Conservation (phyloP, 2,797 vertebrate genomes). For the Peromyscus melanophrys region DNA sequence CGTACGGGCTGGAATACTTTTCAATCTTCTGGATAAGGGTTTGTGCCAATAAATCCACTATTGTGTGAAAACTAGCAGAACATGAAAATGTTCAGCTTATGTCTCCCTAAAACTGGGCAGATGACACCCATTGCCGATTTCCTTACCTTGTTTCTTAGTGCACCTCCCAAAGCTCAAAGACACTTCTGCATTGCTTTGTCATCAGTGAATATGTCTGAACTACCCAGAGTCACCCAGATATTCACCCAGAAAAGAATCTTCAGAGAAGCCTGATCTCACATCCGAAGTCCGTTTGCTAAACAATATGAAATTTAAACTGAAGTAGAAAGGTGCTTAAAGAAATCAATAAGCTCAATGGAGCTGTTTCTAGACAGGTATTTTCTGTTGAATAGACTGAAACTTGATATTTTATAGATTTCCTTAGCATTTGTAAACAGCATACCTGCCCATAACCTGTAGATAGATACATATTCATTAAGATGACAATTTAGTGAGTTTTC, state of each 20-base stretch:
- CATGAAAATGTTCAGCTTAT: conserved; percentile 79
- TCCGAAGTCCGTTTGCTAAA: conserved; percentile 65
- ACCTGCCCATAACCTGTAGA: background rate
- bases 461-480: background rate
- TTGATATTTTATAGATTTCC: conserved; percentile 47
- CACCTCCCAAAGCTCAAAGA: conserved; percentile 63
- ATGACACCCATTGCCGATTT: conserved; percentile 81
- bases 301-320: conserved; percentile 61
- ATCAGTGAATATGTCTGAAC: conserved; percentile 77
- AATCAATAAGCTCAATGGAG: background rate
- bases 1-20: conserved; percentile 77
- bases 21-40: conserved; percentile 76
- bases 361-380: conserved; percentile 1
- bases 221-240: conserved; percentile 76
- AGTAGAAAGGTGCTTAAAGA: conserved; percentile 32
- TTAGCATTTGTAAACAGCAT: conserved; percentile 24
- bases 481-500: background rate
- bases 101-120: conserved; percentile 82
- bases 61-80: conserved; percentile 82
- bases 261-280: conserved; percentile 79
- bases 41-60: conserved; percentile 82
- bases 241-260: conserved; percentile 67
- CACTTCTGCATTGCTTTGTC: conserved; percentile 81
- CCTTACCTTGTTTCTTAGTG: conserved; percentile 80
- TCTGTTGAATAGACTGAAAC: background rate